Base-by-base conservation (phyloP, 2,888 invertebrate genomes). In the Drosophila vallismaia region DNA sequence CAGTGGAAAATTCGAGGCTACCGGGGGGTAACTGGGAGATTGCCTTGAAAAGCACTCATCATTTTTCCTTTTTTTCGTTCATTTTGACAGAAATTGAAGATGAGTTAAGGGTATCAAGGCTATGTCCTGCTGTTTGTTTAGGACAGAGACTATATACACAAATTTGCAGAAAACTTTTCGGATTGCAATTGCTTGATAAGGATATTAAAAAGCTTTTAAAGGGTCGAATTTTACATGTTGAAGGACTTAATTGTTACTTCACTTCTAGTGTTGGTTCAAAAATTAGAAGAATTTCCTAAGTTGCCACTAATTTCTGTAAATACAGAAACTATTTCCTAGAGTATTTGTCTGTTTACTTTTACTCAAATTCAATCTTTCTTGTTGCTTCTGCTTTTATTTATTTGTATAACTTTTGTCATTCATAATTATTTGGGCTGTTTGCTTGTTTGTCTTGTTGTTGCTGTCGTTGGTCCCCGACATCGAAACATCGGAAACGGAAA, bases 401-500 rank as follows among this genome's bases (percentile, higher is more conserved):
- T 82, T 82, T 85, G 79, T 79, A 68, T 78, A 82, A 85, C 79
- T 87, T 85, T 85, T 84, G 87, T 79, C 87, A 85, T 79, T 85
- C 87, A 82, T 87, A 87, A 85, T 85, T 85, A 86, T 87, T 79
- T 84, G 79, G 76, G 77, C 74, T 60, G 69, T 70, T 69, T 69
- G 69, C 53, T 69, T 59, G 70, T 49, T 31, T 55, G 66, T 64
- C 66, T 55, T 40, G 44, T 10, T 59, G 45, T 50, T 48, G 44
- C 12, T 46, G 29, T 29, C 42, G 52, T 24, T 52, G 52, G 59
- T 60, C 63, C 52, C 64, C 46, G 64, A 64, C 63, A 59, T 45
- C 52, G 70, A 70, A 62, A 60, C 71, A 62, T 60, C 85, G 82
- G 82, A 86, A 84, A 73, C 79, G 85, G 87, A 86, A 82, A 81